Conservation (phyloP, 2,888 invertebrate genomes). For the Priocnemis perturbator region DNA sequence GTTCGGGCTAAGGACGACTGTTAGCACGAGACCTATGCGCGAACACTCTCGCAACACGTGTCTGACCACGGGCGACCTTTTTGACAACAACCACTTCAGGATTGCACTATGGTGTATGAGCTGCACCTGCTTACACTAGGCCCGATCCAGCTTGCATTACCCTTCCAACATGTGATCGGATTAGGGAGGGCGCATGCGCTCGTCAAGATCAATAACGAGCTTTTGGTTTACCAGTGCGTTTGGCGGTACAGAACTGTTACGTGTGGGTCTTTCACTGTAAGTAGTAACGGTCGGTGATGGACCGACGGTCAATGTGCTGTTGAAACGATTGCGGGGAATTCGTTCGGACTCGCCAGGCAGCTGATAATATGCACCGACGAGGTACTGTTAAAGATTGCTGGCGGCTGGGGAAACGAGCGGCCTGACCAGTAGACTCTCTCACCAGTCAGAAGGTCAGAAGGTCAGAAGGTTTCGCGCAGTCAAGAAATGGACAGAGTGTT, state of each 20-base stretch:
- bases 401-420: too few species aligned
- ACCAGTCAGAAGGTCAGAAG: too few species aligned
- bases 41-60: constrained; percentile 53
- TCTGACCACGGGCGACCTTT: constrained; percentile 40
- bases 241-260: constrained; percentile 9
- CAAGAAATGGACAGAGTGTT: too few species aligned
- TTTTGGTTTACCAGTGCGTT: constrained; percentile 22
- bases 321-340: too few species aligned
- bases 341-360: too few species aligned
- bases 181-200: constrained; percentile 59
- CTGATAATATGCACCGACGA: too few species aligned
- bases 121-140: constrained; percentile 40
- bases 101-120: constrained; percentile 40
- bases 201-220: constrained; percentile 56
- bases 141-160: constrained; percentile 41
- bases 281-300: constrained; percentile 27
- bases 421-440: too few species aligned
- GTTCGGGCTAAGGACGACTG: constrained; percentile 8
- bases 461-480: too few species aligned
- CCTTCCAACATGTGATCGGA: constrained; percentile 55
- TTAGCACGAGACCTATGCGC: constrained; percentile 19
- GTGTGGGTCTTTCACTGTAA: background rate
- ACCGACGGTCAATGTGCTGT: constrained; percentile 18
- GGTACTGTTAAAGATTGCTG: too few species aligned
- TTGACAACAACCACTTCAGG: constrained; percentile 37